phyloP scores from a whole-genome alignment of 2,888 invertebrate genomes.

The Diloba caeruleocephala region DNA sequence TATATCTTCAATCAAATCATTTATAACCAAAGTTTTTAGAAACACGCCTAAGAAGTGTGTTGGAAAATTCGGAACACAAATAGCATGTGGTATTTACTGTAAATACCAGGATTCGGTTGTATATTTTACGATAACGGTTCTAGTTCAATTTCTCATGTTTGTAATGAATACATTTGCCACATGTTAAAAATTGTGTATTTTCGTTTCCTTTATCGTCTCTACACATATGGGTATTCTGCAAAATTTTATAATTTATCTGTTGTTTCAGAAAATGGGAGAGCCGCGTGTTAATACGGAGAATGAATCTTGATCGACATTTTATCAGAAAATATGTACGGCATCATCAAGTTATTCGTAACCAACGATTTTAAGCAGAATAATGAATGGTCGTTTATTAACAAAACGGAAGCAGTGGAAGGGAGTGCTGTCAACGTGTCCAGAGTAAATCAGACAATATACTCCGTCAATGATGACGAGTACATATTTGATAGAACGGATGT shows the following conservation, averaged over 20 bases:
- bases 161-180: conserved; percentile 23
- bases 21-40: conserved; percentile 1
- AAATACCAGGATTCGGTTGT: conserved; percentile 28
- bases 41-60: conserved; percentile 11
- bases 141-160: conserved; percentile 28
- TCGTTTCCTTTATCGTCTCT: conserved; percentile 13
- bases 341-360: conserved; percentile 66
- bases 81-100: conserved; percentile 32
- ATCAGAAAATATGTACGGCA: conserved; percentile 68
- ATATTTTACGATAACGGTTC: conserved; percentile 32
- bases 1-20: too few species aligned
- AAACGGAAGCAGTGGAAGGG: conserved; percentile 52
- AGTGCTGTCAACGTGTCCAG: conserved; percentile 62
- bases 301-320: conserved; percentile 55
- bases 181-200: conserved; percentile 35
- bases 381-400: conserved; percentile 62
- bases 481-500: conserved; percentile 93
- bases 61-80: conserved; percentile 22
- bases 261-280: conserved; percentile 71
- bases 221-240: not conserved
- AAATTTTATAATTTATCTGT: conserved; percentile 20
- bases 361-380: conserved; percentile 65
- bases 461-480: conserved; percentile 88
- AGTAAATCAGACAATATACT: conserved; percentile 66
- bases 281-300: conserved; percentile 39